Conservation (phyloP, 2,113 vertebrate species). For the Mungos mungo region DNA sequence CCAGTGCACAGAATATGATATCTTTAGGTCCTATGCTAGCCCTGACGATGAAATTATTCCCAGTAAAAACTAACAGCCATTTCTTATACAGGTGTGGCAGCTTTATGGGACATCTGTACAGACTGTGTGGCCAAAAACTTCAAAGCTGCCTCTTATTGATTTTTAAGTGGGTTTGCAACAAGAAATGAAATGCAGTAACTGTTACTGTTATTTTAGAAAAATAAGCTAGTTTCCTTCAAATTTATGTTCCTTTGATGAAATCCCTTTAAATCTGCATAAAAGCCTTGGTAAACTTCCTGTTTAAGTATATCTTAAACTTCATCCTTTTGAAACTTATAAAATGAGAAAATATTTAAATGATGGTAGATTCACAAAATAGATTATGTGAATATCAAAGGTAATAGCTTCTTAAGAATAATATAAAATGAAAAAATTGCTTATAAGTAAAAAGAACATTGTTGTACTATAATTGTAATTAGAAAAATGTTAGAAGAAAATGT, state of each 20-base stretch:
- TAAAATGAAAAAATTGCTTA: conserved; percentile 9
- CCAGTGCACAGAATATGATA: neutral
- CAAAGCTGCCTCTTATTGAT: neutral
- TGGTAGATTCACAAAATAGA: neutral
- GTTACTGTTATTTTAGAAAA: neutral
- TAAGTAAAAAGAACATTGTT: neutral
- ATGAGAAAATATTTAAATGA: conserved; percentile 18
- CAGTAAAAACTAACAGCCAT: neutral
- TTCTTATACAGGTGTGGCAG: neutral
- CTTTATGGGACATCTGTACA: neutral
- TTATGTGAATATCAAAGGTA: neutral
- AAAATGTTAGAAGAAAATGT: neutral
- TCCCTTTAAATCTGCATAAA: conserved; percentile 15
- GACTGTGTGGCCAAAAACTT: neutral
- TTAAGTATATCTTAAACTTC: conserved; percentile 5
- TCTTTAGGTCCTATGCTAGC: neutral
- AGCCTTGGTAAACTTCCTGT: neutral
- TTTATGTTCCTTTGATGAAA: neutral
- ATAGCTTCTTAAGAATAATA: neutral
- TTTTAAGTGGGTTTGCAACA: neutral
- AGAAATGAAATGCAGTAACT: conserved; percentile 9
- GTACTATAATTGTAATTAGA: neutral
- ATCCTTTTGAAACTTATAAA: conserved; percentile 14
- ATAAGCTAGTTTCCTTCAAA: neutral
- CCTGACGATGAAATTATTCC: neutral